These are phyloP conservation scores for Ctenopoma kingsleyae DNA, from an alignment of 2,797 vertebrate genomes.

Conservation along the genomic window DNA sequence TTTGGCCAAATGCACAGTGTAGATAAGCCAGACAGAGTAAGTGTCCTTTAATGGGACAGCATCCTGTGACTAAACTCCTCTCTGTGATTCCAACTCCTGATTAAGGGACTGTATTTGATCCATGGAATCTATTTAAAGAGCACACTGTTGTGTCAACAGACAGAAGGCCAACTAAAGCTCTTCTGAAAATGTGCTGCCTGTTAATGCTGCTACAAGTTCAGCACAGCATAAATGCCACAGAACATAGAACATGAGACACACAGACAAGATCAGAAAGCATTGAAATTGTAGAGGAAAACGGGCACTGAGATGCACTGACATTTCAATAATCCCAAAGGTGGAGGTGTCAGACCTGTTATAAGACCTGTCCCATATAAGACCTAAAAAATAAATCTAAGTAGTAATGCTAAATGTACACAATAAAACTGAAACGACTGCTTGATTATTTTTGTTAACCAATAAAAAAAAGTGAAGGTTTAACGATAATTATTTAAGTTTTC, in stretches of 20 bases:
- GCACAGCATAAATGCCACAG: conserved; percentile 16
- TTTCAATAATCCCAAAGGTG: conserved; percentile 9
- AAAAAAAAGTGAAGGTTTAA: neutral
- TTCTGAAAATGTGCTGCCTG: conserved; percentile 26
- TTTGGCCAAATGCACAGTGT: conserved; percentile 39
- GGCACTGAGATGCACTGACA: neutral
- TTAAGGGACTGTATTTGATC: conserved; percentile 45
- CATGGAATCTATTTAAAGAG: conserved; percentile 54
- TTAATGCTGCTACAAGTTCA: conserved; percentile 14
- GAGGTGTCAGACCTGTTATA: neutral
- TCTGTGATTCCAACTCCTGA: conserved; percentile 53
- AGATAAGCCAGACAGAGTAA: conserved; percentile 52
- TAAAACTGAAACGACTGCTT: neutral
- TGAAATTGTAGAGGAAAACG: conserved; percentile 3
- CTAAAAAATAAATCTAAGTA: neutral
- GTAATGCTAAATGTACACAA: neutral
- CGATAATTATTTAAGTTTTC: neutral
- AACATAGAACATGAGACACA: conserved; percentile 7
- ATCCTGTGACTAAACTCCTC: conserved; percentile 48
- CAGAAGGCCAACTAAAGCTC: conserved; percentile 36
- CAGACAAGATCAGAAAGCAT: neutral
- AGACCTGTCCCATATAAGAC: neutral
- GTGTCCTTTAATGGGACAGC: conserved; percentile 50
- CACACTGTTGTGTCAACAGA: conserved; percentile 48
- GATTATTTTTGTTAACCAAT: neutral